A percentile compares a stretch with the other conserved stretches of the same genome.
These are phyloP conservation scores for Drosophila lini DNA, from an alignment of 1,140 invertebrate species.

Conservation along the genomic window DNA sequence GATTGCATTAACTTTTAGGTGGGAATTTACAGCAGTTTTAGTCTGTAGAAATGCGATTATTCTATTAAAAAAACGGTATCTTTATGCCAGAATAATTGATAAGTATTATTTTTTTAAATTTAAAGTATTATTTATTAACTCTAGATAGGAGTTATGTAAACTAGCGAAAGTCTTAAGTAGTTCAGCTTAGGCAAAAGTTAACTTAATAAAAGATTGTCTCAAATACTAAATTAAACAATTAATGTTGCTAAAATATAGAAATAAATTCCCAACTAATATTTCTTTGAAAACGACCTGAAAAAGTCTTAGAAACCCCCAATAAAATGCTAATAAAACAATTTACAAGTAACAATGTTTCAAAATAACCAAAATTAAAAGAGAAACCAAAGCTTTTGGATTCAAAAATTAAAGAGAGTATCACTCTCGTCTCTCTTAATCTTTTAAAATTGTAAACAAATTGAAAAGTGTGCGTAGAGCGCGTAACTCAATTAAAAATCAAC, in stretches of 20 bases:
- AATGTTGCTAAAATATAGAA: not conserved
- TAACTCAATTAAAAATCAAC: conserved; percentile 54
- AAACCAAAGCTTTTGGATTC: not conserved
- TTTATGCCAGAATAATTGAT: not conserved
- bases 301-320: no score
- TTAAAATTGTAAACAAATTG: conserved; percentile 54
- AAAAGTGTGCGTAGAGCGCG: conserved; percentile 47
- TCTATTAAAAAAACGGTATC: not conserved
- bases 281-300: not conserved
- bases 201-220: not conserved
- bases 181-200: not conserved
- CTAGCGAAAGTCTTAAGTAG: no score
- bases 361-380: conserved; percentile 2
- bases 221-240: no score
- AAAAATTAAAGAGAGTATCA: conserved; percentile 8
- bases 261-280: not conserved
- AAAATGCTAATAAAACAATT: not conserved
- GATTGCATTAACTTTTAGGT: conserved; percentile 9
- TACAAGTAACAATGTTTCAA: not conserved
- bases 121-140: not conserved
- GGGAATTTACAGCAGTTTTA: not conserved
- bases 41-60: not conserved
- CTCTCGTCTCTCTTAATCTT: conserved; percentile 8
- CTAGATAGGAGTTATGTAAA: no score
- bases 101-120: not conserved